phyloP scores from a whole-genome alignment of 2,888 invertebrate genomes.

The Lasius platythorax region DNA sequence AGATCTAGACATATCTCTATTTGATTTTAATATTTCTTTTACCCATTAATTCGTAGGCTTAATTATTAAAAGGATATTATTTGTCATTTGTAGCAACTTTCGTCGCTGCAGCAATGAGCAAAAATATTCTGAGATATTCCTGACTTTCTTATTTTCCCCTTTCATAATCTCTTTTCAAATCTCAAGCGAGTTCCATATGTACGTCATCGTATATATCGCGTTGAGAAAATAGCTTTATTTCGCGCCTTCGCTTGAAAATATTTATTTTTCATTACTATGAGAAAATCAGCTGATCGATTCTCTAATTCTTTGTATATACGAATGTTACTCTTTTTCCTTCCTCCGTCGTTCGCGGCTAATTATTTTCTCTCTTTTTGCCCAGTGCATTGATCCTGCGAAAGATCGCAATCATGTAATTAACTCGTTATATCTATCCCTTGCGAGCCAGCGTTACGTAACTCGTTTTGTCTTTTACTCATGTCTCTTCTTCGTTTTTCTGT shows the following conservation, averaged over 20 bases:
- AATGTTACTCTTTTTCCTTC: slow-evolving; percentile 51
- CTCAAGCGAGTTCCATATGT: neutral
- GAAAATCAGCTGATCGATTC: slow-evolving; percentile 11
- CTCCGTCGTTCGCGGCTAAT: slow-evolving; percentile 46
- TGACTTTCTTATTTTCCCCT: neutral
- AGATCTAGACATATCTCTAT: neutral
- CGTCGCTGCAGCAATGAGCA: neutral
- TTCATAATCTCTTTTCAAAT: neutral
- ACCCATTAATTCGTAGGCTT: too few relatives aligned
- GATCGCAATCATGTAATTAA: slow-evolving; percentile 78
- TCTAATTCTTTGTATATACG: neutral
- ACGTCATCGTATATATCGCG: neutral
- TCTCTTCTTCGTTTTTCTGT: slow-evolving; percentile 25
- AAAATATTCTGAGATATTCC: neutral
- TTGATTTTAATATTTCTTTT: neutral
- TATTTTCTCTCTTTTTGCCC: slow-evolving; percentile 63
- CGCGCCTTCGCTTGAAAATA: neutral
- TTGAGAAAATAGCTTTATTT: neutral
- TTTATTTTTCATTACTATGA: neutral
- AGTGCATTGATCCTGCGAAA: slow-evolving; percentile 77
- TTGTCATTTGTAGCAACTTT: neutral
- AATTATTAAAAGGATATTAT: neutral
- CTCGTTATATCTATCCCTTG: slow-evolving; percentile 78
- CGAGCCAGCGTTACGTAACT: slow-evolving; percentile 71
- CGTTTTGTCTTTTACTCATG: slow-evolving; percentile 44